Percentiles rank a stretch among this genome's conserved stretches.
phyloP scores from a whole-genome alignment of 2,113 vertebrate species.

The Nibea coibor region DNA sequence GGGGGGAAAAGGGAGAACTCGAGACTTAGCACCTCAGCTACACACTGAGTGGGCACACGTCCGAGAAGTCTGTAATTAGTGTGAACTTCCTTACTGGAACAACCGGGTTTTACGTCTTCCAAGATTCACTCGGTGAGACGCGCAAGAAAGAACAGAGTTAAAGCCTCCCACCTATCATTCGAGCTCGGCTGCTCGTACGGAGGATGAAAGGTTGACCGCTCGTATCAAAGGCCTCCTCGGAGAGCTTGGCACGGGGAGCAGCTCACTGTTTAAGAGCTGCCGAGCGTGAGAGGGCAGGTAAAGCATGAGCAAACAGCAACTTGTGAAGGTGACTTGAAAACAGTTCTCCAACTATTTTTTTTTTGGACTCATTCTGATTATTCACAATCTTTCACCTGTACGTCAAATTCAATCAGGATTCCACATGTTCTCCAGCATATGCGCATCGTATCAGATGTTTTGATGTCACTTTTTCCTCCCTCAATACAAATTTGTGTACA shows the following conservation, averaged over 20 bases:
- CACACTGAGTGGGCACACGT: conserved; percentile 39
- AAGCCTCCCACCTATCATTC: conserved; percentile 16
- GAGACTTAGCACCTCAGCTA: conserved; percentile 31
- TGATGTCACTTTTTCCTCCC: too few relatives aligned
- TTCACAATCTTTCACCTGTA: not conserved
- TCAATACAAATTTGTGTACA: not conserved
- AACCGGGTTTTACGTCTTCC: conserved; percentile 5
- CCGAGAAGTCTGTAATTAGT: conserved; percentile 51
- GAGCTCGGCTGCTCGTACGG: conserved; percentile 27
- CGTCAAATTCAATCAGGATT: not conserved
- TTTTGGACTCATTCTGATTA: not conserved
- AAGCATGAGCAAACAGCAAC: conserved; percentile 9
- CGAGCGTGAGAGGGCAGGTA: conserved; percentile 30
- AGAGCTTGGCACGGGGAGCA: conserved; percentile 19
- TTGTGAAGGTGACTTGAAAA: not conserved
- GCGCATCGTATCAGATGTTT: not conserved
- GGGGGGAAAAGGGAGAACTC: conserved; percentile 11
- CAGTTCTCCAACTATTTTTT: not conserved
- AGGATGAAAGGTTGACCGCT: conserved; percentile 38
- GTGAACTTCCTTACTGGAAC: conserved; percentile 47
- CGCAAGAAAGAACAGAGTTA: conserved; percentile 36
- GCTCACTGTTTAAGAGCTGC: conserved; percentile 38
- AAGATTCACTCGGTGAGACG: conserved; percentile 9
- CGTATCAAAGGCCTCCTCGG: conserved; percentile 15
- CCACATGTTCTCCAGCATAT: too few relatives aligned